phyloP scores from a whole-genome alignment of 64 coral and sea anemone species.

The Trachythela sp. region DNA sequence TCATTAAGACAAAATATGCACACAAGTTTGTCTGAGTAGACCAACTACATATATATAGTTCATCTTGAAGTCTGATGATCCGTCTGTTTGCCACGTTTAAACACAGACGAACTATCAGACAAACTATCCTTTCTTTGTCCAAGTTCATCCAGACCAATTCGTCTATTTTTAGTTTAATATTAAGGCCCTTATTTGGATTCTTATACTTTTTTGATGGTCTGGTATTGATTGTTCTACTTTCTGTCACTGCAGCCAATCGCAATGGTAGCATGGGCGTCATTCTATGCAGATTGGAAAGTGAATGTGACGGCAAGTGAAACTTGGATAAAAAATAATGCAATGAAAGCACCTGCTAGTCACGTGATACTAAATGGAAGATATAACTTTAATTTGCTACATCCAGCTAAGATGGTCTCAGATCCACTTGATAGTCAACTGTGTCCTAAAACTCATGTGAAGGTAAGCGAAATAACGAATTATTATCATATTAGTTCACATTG shows the following conservation, averaged over 20 bases:
- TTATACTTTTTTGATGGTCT: no score
- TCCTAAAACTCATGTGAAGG: conserved; percentile 19
- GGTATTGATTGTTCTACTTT: neutral
- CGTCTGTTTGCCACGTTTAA: no score
- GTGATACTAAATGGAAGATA: conserved; percentile 59
- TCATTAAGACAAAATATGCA: no score
- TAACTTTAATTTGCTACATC: conserved; percentile 48
- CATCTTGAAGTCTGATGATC: no score
- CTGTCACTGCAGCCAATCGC: conserved; percentile 62
- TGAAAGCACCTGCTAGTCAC: conserved; percentile 73
- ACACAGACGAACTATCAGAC: no score
- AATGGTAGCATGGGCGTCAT: conserved; percentile 90
- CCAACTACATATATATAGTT: no score
- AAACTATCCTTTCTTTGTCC: no score
- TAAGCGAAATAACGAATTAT: neutral
- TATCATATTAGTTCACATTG: neutral
- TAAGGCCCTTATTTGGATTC: no score
- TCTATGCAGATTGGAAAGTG: conserved; percentile 59
- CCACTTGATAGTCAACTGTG: conserved; percentile 61
- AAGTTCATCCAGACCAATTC: no score
- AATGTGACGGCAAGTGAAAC: conserved; percentile 49
- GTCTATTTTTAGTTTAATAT: no score
- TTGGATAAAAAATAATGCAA: conserved; percentile 81
- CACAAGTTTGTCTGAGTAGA: no score
- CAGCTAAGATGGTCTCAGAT: conserved; percentile 67